phyloP scores from a whole-genome alignment of 2,888 invertebrate genomes.

The Thecocarcelia acutangulata region DNA sequence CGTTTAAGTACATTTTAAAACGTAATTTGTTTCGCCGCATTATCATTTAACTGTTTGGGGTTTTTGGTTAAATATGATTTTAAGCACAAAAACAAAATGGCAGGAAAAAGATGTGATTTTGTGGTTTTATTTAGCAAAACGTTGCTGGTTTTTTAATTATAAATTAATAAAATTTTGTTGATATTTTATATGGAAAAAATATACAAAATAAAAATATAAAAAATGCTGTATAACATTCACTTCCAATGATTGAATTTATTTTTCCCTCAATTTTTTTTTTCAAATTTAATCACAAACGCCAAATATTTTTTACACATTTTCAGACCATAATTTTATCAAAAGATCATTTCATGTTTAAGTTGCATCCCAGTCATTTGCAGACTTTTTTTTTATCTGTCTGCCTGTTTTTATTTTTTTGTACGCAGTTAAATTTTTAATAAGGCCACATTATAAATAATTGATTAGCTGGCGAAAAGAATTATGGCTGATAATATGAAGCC shows the following conservation, averaged over 20 bases:
- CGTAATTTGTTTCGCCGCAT: constrained; percentile 17
- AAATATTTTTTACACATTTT: neutral
- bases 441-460: constrained; percentile 29
- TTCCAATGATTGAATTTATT: constrained; percentile 12
- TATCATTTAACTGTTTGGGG: constrained; percentile 37
- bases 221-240: constrained; percentile 1
- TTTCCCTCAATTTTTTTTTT: no score
- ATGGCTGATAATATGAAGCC: constrained; percentile 7
- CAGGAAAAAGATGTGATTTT: constrained; percentile 30
- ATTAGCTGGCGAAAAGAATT: constrained; percentile 25
- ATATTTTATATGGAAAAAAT: constrained; percentile 45
- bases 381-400: neutral
- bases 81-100: constrained; percentile 11
- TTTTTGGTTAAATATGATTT: constrained; percentile 24
- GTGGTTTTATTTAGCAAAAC: constrained; percentile 70
- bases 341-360: constrained; percentile 13
- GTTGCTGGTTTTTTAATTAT: constrained; percentile 73
- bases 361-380: neutral
- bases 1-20: neutral
- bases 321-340: constrained; percentile 20
- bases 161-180: constrained; percentile 75
- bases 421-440: constrained; percentile 36
- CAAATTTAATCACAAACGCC: neutral
- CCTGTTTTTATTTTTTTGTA: neutral
- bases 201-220: neutral